These are phyloP conservation scores for Apoderus coryli DNA, from an alignment of 2,888 invertebrate species.

Conservation along the genomic window DNA sequence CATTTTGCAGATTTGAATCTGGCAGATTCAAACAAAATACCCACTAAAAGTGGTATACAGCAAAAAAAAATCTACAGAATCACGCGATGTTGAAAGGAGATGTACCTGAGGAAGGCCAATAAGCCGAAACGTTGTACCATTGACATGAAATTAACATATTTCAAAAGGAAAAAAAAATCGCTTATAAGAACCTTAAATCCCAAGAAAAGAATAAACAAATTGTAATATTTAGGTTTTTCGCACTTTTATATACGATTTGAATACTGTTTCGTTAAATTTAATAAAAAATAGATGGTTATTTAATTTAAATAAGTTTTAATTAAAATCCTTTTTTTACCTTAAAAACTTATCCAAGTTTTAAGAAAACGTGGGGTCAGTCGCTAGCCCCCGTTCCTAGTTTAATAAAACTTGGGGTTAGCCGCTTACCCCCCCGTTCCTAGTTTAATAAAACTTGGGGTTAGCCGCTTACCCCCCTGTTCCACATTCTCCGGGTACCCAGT, in stretches of 20 bases:
- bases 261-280: constrained; percentile 2
- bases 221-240: constrained; percentile 1
- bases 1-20: too few species aligned
- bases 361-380: background rate
- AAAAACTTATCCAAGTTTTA: too few species aligned
- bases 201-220: background rate
- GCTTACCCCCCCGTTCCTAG: constrained; percentile 1
- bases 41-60: too few species aligned
- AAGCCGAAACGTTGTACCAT: too few species aligned
- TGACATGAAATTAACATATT: too few species aligned
- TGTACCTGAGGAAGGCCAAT: too few species aligned
- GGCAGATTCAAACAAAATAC: too few species aligned
- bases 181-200: too few species aligned
- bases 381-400: background rate
- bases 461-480: constrained; percentile 2
- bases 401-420: constrained; percentile 1
- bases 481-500: constrained; percentile 2
- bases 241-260: constrained; percentile 1
- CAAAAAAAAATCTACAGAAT: too few species aligned
- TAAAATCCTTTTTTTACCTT: constrained; percentile 1
- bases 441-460: constrained; percentile 2
- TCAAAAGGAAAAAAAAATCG: too few species aligned
- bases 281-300: background rate
- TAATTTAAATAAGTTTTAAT: background rate
- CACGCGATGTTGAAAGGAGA: too few species aligned